Base-by-base conservation (phyloP, 2,888 invertebrate genomes). In the Aquatica leii region DNA sequence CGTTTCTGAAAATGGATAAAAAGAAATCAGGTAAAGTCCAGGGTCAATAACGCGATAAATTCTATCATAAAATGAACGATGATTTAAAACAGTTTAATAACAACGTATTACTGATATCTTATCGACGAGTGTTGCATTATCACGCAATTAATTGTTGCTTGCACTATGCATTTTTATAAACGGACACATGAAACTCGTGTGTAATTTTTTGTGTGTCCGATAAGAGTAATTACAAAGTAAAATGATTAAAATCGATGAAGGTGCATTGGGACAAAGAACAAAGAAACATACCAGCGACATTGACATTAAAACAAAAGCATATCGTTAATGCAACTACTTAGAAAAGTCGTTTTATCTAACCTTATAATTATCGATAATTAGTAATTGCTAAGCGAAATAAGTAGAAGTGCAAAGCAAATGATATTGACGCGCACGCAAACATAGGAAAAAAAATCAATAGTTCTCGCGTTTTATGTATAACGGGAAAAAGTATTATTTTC, bases 21-120 rank as follows among this genome's bases (percentile, higher is more conserved):
- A 24, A 24, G 24, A 24, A 24, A 50, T n/a, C 6, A 64, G 64
- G 64, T 59, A 52, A 64, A 64, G 59, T 64, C 64, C 64, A 59
- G 15, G 62, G 64, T 34, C 59, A 56, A 55, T 46, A 64, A 14
- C 59, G 40, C 31, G 64, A 64, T 64, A 64, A 62, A 43, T 24
- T 24, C 2, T 15, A 14, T 14, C 43, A 43, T 12, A 12, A 14
- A 43, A 43, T 8, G 12, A 43, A 17, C 43, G 17, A 17, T 17
- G 8, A 8, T 14, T 5, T 5, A 11, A 37, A 37, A 5, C 37
- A 9, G 9, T 37, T n/a, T 37, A 37, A 37, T 37, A 37, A 37
- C 11, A 5, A 37, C 11, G 12, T 37, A 37, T 37, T 6, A 11
- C 11, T 37, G 18, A 49, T 60, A 56, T 60, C 59, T 64, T 56